phyloP scores from a whole-genome alignment of 2,888 invertebrate genomes.

The Pammene aurita region DNA sequence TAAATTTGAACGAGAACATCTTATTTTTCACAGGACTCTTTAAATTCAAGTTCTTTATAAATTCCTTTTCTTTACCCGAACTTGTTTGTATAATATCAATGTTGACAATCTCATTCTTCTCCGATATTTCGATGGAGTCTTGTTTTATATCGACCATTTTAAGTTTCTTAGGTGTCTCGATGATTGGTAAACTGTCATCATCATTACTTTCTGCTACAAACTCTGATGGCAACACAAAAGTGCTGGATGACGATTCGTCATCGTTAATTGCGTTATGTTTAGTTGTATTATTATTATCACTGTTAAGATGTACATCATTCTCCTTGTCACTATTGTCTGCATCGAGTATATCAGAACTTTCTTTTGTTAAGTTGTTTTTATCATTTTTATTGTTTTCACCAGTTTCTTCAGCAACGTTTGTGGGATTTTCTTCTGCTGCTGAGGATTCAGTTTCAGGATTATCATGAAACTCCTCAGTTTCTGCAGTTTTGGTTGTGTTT shows the following conservation, averaged over 20 bases:
- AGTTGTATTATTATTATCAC: background rate
- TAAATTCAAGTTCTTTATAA: constrained; percentile 39
- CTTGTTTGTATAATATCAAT: constrained; percentile 58
- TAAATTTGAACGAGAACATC: constrained; percentile 60
- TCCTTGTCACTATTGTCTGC: constrained; percentile 6
- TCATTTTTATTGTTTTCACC: background rate
- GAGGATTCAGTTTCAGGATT: too few species aligned
- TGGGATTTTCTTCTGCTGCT: background rate
- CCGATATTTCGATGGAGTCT: constrained; percentile 66
- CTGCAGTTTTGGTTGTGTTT: background rate
- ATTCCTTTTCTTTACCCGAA: constrained; percentile 31
- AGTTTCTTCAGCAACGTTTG: background rate
- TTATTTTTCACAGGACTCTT: constrained; percentile 46
- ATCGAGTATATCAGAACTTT: background rate
- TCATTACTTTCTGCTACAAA: constrained; percentile 53
- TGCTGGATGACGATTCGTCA: constrained; percentile 50
- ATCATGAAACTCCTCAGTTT: background rate
- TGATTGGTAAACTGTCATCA: constrained; percentile 47
- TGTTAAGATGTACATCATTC: too few species aligned
- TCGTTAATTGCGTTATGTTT: constrained; percentile 9
- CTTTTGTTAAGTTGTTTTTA: background rate
- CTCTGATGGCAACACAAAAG: constrained; percentile 52
- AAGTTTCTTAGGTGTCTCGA: constrained; percentile 56
- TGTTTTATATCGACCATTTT: constrained; percentile 60
- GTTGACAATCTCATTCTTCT: constrained; percentile 57